Percentiles rank a stretch among this genome's conserved stretches.
Conservation (phyloP, 92 coral and sea anemone species). For the Epizoanthus illoricatus region DNA sequence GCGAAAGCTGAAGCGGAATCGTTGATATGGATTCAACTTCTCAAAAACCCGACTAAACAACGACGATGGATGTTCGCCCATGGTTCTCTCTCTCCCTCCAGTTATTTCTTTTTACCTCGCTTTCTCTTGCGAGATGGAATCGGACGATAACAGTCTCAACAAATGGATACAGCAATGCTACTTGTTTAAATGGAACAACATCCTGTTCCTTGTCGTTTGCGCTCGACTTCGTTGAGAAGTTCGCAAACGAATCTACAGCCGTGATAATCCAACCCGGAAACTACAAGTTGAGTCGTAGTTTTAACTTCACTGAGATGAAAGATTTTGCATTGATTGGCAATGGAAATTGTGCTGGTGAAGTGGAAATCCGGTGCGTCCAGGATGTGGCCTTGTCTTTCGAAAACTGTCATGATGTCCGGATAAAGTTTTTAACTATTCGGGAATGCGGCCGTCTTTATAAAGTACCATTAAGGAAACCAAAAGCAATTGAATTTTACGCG, state of each 20-base stretch:
- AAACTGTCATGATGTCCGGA: conserved; percentile 51
- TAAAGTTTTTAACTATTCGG: conserved; percentile 46
- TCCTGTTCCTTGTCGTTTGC: conserved; percentile 22
- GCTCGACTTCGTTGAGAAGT: neutral
- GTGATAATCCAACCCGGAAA: conserved; percentile 33
- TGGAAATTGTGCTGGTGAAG: conserved; percentile 23
- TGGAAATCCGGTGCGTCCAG: conserved; percentile 54
- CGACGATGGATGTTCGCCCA: too few relatives aligned
- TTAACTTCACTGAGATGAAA: conserved; percentile 28
- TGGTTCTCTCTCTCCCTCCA: neutral
- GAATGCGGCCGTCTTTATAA: conserved; percentile 61
- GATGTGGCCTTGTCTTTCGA: conserved; percentile 67
- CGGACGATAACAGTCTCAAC: neutral
- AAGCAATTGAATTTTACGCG: conserved; percentile 46
- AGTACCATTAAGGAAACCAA: neutral
- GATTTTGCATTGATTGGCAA: conserved; percentile 49
- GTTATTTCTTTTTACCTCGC: neutral
- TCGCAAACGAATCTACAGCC: neutral
- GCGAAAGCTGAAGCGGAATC: too few relatives aligned
- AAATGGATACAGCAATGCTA: neutral
- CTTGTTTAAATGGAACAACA: neutral
- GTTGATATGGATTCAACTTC: too few relatives aligned
- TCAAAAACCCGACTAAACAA: too few relatives aligned
- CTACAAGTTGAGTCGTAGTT: conserved; percentile 59
- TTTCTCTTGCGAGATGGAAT: neutral